These are phyloP conservation scores for Calameuta filiformis DNA, from an alignment of 2,888 invertebrate species.

Conservation along the genomic window DNA sequence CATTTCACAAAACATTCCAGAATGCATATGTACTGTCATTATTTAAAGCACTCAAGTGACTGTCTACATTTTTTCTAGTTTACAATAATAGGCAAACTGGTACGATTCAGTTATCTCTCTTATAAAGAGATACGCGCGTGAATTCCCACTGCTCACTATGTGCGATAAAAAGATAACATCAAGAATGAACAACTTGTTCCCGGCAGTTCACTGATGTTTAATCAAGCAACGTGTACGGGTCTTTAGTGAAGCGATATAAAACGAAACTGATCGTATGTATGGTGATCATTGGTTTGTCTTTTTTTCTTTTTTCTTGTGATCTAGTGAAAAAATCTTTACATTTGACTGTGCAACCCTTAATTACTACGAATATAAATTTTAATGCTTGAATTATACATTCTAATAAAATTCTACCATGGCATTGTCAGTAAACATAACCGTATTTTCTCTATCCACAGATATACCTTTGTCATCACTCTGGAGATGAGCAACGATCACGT, in stretches of 20 bases:
- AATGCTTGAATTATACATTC: not conserved
- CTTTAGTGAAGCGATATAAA: not conserved
- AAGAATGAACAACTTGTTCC: not conserved
- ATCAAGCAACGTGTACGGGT: not conserved
- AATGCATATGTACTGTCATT: not conserved
- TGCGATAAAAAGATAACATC: not conserved
- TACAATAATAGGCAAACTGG: not conserved
- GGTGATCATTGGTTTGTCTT: not conserved
- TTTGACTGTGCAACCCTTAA: not conserved
- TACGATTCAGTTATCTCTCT: not conserved
- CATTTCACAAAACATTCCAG: not conserved
- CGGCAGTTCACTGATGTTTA: not conserved
- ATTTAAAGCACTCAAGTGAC: not conserved
- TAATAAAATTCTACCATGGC: not conserved
- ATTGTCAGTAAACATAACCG: not conserved
- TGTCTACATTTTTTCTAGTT: not conserved
- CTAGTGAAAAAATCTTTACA: not conserved
- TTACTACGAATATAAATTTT: not conserved
- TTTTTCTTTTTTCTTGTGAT: not conserved
- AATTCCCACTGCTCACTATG: not conserved
- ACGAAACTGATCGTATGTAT: not conserved
- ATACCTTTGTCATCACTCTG: not conserved
- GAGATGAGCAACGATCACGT: not conserved
- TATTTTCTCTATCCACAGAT: not conserved
- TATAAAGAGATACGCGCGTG: not conserved